These are phyloP conservation scores for Antheraea mylitta DNA, from an alignment of 1,140 invertebrate species.

Conservation along the genomic window DNA sequence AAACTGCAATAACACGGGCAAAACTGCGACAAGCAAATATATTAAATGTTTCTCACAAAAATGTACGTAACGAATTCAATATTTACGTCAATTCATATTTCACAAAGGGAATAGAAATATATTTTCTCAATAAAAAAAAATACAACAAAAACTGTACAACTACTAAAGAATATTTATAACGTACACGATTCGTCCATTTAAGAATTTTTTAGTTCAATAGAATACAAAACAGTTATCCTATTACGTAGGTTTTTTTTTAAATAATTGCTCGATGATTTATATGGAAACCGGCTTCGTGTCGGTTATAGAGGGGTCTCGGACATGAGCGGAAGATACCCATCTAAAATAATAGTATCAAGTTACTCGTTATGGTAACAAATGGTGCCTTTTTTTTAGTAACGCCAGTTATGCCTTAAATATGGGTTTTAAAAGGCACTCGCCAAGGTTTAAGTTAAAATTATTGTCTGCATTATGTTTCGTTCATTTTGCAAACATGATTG, in stretches of 20 bases:
- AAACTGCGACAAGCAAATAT: too few species aligned
- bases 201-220: background rate
- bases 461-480: too few species aligned
- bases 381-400: background rate
- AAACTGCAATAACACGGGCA: too few species aligned
- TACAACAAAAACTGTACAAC: background rate
- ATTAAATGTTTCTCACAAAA: too few species aligned
- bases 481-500: too few species aligned
- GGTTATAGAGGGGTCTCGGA: background rate
- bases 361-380: background rate
- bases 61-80: background rate
- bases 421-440: too few species aligned
- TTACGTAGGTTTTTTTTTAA: conserved; percentile 7
- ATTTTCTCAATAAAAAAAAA: too few species aligned
- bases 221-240: conserved; percentile 1
- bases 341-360: background rate
- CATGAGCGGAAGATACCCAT: background rate
- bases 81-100: background rate
- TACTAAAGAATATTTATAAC: background rate
- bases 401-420: too few species aligned
- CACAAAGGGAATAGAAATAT: too few species aligned
- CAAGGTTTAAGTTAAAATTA: too few species aligned
- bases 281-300: background rate
- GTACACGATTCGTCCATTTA: conserved; percentile 5
- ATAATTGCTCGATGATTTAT: background rate